Evolutionary conservation across 1,140 invertebrate genomes (phyloP).

Genomic region (Hyphantria cunea): DNA sequence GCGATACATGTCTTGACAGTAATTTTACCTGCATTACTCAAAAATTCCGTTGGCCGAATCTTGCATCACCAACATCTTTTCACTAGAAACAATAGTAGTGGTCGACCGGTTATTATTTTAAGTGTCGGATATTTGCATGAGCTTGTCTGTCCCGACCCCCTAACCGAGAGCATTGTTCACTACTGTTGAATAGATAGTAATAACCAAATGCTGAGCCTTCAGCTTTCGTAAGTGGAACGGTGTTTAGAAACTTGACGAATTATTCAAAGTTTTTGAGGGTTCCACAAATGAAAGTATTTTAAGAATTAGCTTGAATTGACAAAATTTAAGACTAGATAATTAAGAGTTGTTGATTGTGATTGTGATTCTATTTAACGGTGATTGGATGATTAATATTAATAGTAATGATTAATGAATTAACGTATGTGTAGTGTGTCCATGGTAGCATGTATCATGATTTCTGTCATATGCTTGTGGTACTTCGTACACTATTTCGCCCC

Average conservation of each 20-base stretch:
- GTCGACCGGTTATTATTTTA: constrained; percentile 54
- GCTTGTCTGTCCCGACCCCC: constrained; percentile 49
- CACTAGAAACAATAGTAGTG: constrained; percentile 50
- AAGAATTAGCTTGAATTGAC: too few relatives aligned
- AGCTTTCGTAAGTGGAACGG: constrained; percentile 63
- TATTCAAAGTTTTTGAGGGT: constrained; percentile 37
- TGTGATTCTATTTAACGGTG: too few relatives aligned
- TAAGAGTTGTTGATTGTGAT: too few relatives aligned
- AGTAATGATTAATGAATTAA: too few relatives aligned
- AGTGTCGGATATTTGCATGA: constrained; percentile 65
- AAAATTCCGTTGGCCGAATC: constrained; percentile 36
- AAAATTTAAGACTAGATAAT: too few relatives aligned
- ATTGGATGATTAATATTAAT: too few relatives aligned
- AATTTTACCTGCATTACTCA: constrained; percentile 3
- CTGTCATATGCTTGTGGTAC: too few relatives aligned
- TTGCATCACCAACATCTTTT: constrained; percentile 52
- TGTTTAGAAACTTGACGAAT: constrained; percentile 43
- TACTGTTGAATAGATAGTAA: constrained; percentile 60
- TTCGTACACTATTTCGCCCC: constrained; percentile 7
- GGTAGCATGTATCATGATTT: too few relatives aligned
- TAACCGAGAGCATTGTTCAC: constrained; percentile 60
- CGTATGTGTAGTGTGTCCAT: too few relatives aligned
- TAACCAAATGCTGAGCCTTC: constrained; percentile 44
- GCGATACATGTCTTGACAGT: too few relatives aligned
- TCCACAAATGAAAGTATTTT: too few relatives aligned